Conservation (phyloP, 2,113 vertebrate genomes). For the Centropus unirufus region DNA sequence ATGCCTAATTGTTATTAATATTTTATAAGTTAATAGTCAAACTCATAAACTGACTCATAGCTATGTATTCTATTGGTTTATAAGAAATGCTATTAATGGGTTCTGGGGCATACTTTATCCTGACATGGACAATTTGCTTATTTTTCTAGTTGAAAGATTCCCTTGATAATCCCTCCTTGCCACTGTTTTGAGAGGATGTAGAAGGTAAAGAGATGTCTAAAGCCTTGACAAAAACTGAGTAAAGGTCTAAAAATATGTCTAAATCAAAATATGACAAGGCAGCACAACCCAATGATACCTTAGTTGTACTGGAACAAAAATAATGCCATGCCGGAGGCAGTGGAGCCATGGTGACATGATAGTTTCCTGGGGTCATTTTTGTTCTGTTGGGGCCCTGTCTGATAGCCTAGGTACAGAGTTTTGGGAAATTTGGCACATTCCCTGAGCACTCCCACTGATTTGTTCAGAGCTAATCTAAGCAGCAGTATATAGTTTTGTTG, state of each 20-base stretch:
- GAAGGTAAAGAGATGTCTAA: not conserved
- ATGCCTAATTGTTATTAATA: not conserved
- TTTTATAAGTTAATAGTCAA: not conserved
- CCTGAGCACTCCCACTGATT: not conserved
- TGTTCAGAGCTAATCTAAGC: not conserved
- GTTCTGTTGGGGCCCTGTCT: not conserved
- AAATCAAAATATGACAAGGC: not conserved
- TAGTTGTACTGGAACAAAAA: not conserved
- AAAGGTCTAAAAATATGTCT: not conserved
- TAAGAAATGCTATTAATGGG: not conserved
- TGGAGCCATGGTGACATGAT: not conserved
- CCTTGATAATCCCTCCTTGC: not conserved
- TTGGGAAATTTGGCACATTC: not conserved
- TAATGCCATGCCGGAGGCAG: not conserved
- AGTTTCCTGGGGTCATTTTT: not conserved
- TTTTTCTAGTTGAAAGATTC: not conserved
- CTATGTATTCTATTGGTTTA: not conserved
- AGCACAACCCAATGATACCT: not conserved
- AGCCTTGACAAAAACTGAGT: not conserved
- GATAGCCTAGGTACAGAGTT: not conserved
- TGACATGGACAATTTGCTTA: not conserved
- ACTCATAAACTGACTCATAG: not conserved
- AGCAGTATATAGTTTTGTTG: not conserved
- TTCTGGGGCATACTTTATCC: not conserved
- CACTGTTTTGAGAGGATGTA: not conserved